A percentile compares a stretch with the other conserved stretches of the same genome.
These are phyloP conservation scores for Urosaurus nigricauda DNA, from an alignment of 2,797 vertebrate genomes.

Conservation along the genomic window DNA sequence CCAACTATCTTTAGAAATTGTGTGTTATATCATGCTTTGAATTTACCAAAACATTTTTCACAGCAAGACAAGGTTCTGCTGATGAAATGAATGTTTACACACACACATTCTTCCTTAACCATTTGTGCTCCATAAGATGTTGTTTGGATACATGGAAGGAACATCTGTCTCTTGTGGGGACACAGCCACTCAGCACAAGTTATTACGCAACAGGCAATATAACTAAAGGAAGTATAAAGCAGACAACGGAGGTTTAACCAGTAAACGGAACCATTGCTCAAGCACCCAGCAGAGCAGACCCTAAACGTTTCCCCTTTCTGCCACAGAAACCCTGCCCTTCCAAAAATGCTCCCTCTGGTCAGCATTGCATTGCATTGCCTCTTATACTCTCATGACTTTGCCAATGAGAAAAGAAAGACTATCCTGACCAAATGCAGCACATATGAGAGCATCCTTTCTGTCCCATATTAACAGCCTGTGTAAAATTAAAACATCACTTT, in stretches of 20 bases:
- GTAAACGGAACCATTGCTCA: conserved; percentile 23
- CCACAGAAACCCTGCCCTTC: conserved; percentile 13
- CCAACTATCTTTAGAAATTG: conserved; percentile 33
- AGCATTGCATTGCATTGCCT: background rate
- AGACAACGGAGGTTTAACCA: background rate
- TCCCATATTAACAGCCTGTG: background rate
- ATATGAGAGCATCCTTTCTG: background rate
- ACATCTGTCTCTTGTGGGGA: conserved; percentile 12
- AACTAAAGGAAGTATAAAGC: conserved; percentile 34
- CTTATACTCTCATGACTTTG: background rate
- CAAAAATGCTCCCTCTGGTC: conserved; percentile 7
- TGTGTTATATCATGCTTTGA: background rate
- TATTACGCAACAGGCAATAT: conserved; percentile 14
- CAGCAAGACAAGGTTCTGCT: conserved; percentile 5
- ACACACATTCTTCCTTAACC: background rate
- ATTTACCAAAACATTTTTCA: conserved; percentile 30
- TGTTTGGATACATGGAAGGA: background rate
- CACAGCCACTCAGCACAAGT: background rate
- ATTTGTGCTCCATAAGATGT: background rate
- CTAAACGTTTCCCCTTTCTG: conserved; percentile 14
- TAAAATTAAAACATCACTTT: background rate
- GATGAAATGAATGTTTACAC: conserved; percentile 18
- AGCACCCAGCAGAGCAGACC: background rate
- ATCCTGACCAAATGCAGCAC: background rate
- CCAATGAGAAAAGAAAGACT: background rate